Evolutionary conservation across 1,140 invertebrate species (phyloP).

Genomic region (Tetramorium parvispinum): DNA sequence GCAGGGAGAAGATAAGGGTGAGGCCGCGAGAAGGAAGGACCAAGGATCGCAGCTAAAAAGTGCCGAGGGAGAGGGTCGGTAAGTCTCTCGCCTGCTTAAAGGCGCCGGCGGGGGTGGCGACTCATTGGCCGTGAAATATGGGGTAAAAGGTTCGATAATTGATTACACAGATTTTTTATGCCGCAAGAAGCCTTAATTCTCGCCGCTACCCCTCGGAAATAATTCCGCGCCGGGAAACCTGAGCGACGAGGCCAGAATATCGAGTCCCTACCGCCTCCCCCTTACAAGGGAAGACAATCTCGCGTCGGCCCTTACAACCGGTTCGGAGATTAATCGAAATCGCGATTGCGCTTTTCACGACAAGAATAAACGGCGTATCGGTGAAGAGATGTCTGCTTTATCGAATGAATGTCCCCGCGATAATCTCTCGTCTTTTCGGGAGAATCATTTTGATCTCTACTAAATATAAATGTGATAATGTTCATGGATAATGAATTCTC

Average conservation of each 20-base stretch:
- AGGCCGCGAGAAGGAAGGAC: constrained; percentile 40
- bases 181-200: constrained; percentile 85
- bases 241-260: constrained; percentile 79
- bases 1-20: constrained; percentile 45
- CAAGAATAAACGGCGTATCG: constrained; percentile 32
- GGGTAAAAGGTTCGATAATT: constrained; percentile 85
- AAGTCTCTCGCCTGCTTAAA: constrained; percentile 71
- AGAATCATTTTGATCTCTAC: background rate
- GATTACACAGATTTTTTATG: constrained; percentile 86
- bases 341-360: constrained; percentile 53
- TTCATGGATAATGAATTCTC: constrained; percentile 2
- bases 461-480: constrained; percentile 1
- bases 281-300: constrained; percentile 59
- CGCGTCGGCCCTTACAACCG: constrained; percentile 57
- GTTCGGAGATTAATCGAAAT: constrained; percentile 60
- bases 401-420: constrained; percentile 28
- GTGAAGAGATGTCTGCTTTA: constrained; percentile 20
- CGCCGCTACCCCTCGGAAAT: constrained; percentile 80
- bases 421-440: constrained; percentile 25
- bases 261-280: constrained; percentile 69
- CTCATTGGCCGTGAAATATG: constrained; percentile 85
- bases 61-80: constrained; percentile 76
- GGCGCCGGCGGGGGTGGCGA: constrained; percentile 74
- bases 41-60: constrained; percentile 72
- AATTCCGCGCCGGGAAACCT: constrained; percentile 80